Conservation (phyloP, 2,113 vertebrate genomes). For the Carettochelys insculpta region DNA sequence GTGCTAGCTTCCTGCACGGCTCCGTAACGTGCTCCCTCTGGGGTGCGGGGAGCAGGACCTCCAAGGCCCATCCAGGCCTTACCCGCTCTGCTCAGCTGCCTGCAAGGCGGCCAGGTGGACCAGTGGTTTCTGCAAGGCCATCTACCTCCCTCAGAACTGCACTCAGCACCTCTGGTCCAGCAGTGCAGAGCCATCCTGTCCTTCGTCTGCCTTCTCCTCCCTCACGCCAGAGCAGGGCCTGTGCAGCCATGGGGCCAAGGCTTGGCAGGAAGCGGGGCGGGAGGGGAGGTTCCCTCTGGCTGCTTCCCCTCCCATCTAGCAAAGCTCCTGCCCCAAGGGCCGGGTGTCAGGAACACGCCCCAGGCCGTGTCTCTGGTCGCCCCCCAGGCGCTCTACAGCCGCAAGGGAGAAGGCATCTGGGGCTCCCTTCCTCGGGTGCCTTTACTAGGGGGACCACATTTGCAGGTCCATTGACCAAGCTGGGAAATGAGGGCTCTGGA, state of each 20-base stretch:
- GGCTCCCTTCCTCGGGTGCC: not conserved
- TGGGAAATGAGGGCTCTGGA: not conserved
- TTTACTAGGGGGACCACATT: not conserved
- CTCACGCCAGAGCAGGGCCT: not conserved
- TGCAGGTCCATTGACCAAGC: not conserved
- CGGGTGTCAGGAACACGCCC: not conserved
- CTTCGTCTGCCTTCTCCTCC: not conserved
- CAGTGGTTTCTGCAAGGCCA: not conserved
- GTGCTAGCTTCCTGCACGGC: too few species aligned
- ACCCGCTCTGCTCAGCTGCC: not conserved
- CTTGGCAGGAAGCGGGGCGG: too few species aligned
- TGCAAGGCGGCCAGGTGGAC: not conserved
- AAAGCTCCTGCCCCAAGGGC: not conserved
- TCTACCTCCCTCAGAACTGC: too few species aligned
- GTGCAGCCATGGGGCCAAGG: too few species aligned
- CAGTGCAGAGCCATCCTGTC: not conserved
- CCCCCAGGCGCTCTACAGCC: not conserved
- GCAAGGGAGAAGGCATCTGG: not conserved
- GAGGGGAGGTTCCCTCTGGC: too few species aligned
- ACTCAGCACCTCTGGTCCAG: not conserved
- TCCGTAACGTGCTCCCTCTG: not conserved
- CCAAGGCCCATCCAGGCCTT: not conserved
- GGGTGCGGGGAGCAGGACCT: too few species aligned
- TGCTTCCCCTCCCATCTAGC: not conserved
- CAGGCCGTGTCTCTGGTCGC: not conserved